phyloP scores from a whole-genome alignment of 2,888 invertebrate genomes.

The Eucera pruinosa region DNA sequence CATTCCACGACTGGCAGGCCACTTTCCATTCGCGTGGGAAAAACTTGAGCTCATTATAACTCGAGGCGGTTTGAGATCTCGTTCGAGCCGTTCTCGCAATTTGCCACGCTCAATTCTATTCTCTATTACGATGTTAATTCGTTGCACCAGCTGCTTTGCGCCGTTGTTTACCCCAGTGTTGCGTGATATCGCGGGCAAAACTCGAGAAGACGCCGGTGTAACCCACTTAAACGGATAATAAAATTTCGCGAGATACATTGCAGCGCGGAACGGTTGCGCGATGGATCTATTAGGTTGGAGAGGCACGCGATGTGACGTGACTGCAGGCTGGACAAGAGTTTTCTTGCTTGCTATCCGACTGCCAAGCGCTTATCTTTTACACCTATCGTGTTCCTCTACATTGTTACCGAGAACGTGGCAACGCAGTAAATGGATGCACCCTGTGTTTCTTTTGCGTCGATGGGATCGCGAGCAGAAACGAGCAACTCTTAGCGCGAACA shows the following conservation, averaged over 20 bases:
- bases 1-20: conserved; percentile 27
- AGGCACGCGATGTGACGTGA: conserved; percentile 71
- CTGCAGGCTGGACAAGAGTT: conserved; percentile 55
- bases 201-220: not conserved
- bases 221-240: conserved; percentile 30
- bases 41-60: conserved; percentile 39
- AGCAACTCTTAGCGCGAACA: conserved; percentile 8
- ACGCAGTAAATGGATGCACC: conserved; percentile 2
- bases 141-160: not conserved
- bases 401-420: conserved; percentile 41
- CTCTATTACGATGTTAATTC: conserved; percentile 13
- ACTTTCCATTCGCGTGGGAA: conserved; percentile 52
- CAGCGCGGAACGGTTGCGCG: conserved; percentile 17
- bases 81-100: conserved; percentile 23
- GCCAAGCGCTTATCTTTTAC: conserved; percentile 52
- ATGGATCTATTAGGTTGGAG: conserved; percentile 59
- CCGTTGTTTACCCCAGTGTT: conserved; percentile 20
- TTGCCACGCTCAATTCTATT: conserved; percentile 20
- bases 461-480: conserved; percentile 1
- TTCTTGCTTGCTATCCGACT: conserved; percentile 50
- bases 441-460: conserved; percentile 6
- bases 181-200: conserved; percentile 14
- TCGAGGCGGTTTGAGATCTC: conserved; percentile 35
- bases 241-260: conserved; percentile 50
- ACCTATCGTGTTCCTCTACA: conserved; percentile 55